phyloP scores from a whole-genome alignment of 1,140 invertebrate species.

The Spodoptera litura region DNA sequence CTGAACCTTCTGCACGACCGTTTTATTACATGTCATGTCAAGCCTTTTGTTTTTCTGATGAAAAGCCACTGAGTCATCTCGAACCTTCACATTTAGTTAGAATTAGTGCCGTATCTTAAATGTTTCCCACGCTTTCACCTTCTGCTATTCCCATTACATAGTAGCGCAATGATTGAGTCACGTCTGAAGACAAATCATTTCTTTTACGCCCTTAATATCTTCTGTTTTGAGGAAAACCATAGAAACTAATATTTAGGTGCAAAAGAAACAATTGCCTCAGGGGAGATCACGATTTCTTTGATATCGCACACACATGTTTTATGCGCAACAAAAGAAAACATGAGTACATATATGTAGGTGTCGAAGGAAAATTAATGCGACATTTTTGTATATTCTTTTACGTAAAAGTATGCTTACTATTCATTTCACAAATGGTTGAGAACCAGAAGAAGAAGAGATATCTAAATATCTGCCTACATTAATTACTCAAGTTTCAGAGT shows the following conservation, averaged over 20 bases:
- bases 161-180: constrained; percentile 9
- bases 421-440: no score
- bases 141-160: constrained; percentile 7
- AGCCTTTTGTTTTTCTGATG: constrained; percentile 40
- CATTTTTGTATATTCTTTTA: no score
- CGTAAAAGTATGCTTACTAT: no score
- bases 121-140: constrained; percentile 42
- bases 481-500: no score
- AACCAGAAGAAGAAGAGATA: no score
- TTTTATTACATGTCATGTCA: not conserved
- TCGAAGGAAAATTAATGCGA: not conserved
- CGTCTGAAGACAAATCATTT: not conserved
- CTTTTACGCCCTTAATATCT: constrained; percentile 15
- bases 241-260: constrained; percentile 7
- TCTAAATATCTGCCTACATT: no score
- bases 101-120: constrained; percentile 24
- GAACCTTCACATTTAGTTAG: constrained; percentile 24
- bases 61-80: constrained; percentile 39
- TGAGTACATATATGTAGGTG: not conserved
- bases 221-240: constrained; percentile 5
- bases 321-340: not conserved
- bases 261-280: constrained; percentile 5
- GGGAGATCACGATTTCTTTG: not conserved
- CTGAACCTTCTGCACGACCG: not conserved
- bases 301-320: constrained; percentile 11